Base-by-base conservation (phyloP, 2,113 vertebrate genomes). In the Periophthalmodon schlosseri region DNA sequence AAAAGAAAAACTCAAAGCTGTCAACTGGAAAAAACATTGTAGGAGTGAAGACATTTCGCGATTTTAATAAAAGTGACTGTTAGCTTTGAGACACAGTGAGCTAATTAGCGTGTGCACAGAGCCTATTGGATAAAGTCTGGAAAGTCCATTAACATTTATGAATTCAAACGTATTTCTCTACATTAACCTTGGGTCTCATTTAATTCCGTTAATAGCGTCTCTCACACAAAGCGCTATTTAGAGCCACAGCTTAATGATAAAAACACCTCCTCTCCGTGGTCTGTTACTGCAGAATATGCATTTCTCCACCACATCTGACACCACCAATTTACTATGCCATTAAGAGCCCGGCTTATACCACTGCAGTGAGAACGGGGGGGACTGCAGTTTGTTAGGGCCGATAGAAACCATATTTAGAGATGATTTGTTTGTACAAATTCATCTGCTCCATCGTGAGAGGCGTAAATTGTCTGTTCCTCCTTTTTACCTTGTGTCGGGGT, bases 261-360 rank as follows among this genome's bases (percentile, higher is more conserved):
- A 74, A 78, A 68, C n/a, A 15, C 20, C 74, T 69, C 75, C 80
- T 84, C 39, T 72, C 24, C 72, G 50, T 78, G 80, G 54, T 39
- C 67, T 69, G 78, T 83, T 74, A 73, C 70, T 86, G 77, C 70
- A 77, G 74, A 84, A 81, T 82, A 80, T 76, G 73, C 83, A 81
- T 88, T 60, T 83, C 76, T 74, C 57, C 49, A 76, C 57, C 78
- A 70, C 68, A 68, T 80, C 76, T 76, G 70, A 80, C 75, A 46
- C 63, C 70, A 86, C 50, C 75, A 69, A 84, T 91, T 87, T 87
- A 85, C 36, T 44, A 56, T 50, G 21, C 58, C 49, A 73, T 84
- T 82, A 78, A 70, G 46, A 76, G 69, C 9, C 52, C 49, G 5
- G 74, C 69, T 82, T 74, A 52, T 49, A 79, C 69, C 82, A 13